Percentiles rank a stretch among this genome's conserved stretches.
These are phyloP conservation scores for Azemiops feae DNA, from an alignment of 2,113 vertebrate species.

Conservation along the genomic window DNA sequence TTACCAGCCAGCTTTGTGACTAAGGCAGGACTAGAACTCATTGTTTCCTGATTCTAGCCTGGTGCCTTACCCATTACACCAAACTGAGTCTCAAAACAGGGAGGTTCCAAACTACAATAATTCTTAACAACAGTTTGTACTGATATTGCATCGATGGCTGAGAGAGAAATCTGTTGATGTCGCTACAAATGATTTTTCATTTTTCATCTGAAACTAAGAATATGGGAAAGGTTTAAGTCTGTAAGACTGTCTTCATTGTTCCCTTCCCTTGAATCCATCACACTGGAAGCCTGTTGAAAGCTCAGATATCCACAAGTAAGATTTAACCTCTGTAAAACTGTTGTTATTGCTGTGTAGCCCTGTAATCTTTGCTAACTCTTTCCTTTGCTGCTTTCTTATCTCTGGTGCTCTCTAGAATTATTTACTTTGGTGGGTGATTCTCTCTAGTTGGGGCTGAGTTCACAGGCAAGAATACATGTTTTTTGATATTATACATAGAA, in stretches of 20 bases:
- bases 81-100: background rate
- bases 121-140: background rate
- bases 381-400: background rate
- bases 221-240: background rate
- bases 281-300: conserved; percentile 1
- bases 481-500: background rate
- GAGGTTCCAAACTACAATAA: background rate
- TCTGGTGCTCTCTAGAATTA: conserved; percentile 31
- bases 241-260: background rate
- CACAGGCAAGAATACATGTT: conserved; percentile 9
- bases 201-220: background rate
- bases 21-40: background rate
- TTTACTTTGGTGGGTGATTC: conserved; percentile 27
- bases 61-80: background rate
- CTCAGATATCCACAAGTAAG: background rate
- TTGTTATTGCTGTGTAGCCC: conserved; percentile 13
- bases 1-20: background rate
- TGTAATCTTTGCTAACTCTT: background rate
- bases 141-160: background rate
- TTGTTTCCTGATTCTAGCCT: background rate
- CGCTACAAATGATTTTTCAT: background rate
- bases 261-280: background rate
- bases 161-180: background rate
- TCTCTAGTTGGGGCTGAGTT: background rate
- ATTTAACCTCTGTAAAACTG: conserved; percentile 13